These are phyloP conservation scores for Kuschelorhynchus macadamiae DNA, from an alignment of 2,888 invertebrate species.

Conservation along the genomic window DNA sequence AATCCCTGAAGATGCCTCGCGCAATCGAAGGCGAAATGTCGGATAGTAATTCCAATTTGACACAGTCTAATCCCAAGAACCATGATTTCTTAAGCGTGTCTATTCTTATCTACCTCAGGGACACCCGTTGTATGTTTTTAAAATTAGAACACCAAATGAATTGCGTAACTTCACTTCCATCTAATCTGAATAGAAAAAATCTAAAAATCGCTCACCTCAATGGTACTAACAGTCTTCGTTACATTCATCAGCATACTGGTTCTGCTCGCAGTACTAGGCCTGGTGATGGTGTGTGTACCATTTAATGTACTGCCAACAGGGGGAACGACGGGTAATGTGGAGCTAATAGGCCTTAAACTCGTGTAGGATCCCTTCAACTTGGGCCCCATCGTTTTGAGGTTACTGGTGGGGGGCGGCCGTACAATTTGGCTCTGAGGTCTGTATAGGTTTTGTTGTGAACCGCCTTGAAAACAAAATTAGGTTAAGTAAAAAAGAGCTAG, in stretches of 20 bases:
- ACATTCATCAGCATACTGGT: neutral
- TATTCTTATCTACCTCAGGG: too few species aligned
- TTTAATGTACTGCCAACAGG: conserved; percentile 52
- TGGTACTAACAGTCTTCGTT: neutral
- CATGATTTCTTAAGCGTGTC: too few species aligned
- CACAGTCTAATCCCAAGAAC: too few species aligned
- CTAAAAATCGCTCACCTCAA: too few species aligned
- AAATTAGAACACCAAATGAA: too few species aligned
- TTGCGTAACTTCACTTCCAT: too few species aligned
- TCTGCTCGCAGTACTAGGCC: conserved; percentile 15
- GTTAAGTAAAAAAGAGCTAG: neutral
- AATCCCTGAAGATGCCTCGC: too few species aligned
- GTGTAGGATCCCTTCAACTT: conserved; percentile 65
- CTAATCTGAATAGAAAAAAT: too few species aligned
- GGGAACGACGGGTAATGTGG: conserved; percentile 62
- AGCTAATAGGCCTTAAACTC: conserved; percentile 62
- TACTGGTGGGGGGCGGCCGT: conserved; percentile 47
- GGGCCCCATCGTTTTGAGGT: conserved; percentile 61
- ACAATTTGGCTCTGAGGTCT: conserved; percentile 31
- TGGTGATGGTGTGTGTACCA: conserved; percentile 47
- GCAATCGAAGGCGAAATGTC: too few species aligned
- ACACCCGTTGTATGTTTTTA: too few species aligned
- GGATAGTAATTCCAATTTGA: too few species aligned
- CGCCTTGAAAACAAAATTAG: conserved; percentile 31
- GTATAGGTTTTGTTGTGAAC: conserved; percentile 53